phyloP scores from a whole-genome alignment of 2,888 invertebrate species.

The Cantharis lateralis region DNA sequence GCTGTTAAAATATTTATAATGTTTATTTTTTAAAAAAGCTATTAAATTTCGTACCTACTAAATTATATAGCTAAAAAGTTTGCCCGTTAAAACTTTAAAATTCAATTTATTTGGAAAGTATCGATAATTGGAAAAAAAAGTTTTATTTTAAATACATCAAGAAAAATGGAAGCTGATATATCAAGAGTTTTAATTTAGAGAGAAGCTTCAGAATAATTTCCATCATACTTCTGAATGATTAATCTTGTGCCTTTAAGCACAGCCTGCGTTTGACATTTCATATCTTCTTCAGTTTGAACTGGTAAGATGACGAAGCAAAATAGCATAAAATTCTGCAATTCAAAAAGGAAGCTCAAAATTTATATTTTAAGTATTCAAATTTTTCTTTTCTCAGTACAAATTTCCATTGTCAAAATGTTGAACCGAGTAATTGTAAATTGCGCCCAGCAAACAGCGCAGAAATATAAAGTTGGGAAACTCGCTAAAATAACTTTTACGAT shows the following conservation, averaged over 20 bases:
- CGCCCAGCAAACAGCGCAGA: not conserved
- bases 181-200: conserved; percentile 30
- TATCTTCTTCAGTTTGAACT: conserved; percentile 19
- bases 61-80: not conserved
- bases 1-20: not conserved
- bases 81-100: conserved; percentile 21
- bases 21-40: not conserved
- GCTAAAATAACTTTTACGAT: not conserved
- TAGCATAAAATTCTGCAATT: conserved; percentile 7
- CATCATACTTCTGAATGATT: conserved; percentile 28
- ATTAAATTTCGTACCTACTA: not conserved
- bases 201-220: conserved; percentile 23
- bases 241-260: conserved; percentile 25
- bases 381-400: not conserved
- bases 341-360: conserved; percentile 13
- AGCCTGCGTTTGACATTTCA: conserved; percentile 30
- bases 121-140: conserved; percentile 18
- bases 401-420: not conserved
- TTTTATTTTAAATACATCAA: conserved; percentile 26
- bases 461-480: not conserved
- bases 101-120: conserved; percentile 15
- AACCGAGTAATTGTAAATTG: not conserved
- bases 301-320: conserved; percentile 16
- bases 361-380: not conserved
- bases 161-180: conserved; percentile 26